Evolutionary conservation across 1,140 invertebrate genomes (phyloP).

Genomic region (Bilobella aurantiaca): DNA sequence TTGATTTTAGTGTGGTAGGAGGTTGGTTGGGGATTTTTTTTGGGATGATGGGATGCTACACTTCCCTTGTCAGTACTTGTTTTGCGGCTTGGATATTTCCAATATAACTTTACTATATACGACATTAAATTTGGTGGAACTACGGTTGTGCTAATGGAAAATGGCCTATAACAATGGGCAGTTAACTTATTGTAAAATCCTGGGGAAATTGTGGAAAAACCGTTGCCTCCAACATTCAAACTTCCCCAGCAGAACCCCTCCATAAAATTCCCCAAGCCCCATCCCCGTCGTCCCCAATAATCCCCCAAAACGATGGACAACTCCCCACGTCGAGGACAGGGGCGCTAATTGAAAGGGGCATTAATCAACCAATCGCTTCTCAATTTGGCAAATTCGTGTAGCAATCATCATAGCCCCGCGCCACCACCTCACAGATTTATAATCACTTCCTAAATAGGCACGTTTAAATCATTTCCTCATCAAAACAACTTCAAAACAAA

Average conservation of each 20-base stretch:
- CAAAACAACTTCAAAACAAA: neutral
- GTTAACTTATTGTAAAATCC: neutral
- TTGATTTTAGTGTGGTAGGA: neutral
- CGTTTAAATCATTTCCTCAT: neutral
- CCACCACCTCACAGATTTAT: too few relatives aligned
- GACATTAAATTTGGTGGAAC: neutral
- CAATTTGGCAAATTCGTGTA: neutral
- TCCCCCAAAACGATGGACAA: too few relatives aligned
- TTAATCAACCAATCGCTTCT: neutral
- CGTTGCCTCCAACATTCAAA: neutral
- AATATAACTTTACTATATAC: too few relatives aligned
- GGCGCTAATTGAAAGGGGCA: neutral
- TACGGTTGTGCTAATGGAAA: neutral
- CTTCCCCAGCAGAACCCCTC: neutral
- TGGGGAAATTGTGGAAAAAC: neutral
- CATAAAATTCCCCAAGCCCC: neutral
- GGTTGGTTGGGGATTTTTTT: neutral
- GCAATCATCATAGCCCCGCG: too few relatives aligned
- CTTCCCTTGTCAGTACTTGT: neutral
- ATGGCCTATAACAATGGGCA: neutral
- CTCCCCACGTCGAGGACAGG: too few relatives aligned
- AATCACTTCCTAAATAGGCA: neutral
- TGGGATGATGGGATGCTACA: neutral
- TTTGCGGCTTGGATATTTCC: neutral
- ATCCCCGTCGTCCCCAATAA: too few relatives aligned